Conservation (phyloP, 64 coral and sea anemone genomes). For the Hydrozoanthus tunicans region DNA sequence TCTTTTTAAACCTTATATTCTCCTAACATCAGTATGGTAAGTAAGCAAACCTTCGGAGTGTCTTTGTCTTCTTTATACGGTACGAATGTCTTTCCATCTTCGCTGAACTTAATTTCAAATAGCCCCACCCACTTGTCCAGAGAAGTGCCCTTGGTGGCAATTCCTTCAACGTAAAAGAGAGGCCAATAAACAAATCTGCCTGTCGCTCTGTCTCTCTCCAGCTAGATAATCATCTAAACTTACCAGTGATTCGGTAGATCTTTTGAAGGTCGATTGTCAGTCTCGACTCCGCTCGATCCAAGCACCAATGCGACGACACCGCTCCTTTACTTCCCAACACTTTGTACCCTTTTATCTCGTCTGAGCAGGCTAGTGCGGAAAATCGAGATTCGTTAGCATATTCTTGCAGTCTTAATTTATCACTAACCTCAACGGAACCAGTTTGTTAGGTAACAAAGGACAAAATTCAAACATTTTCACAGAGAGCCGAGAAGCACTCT, state of each 20-base stretch:
- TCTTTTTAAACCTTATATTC: too few relatives aligned
- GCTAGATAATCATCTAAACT: too few relatives aligned
- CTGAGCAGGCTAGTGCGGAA: slow-evolving; percentile 2
- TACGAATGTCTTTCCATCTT: slow-evolving; percentile 25
- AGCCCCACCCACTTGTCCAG: slow-evolving; percentile 28
- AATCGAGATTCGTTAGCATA: too few relatives aligned
- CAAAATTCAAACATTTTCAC: too few relatives aligned
- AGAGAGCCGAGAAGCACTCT: too few relatives aligned
- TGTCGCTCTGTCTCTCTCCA: too few relatives aligned
- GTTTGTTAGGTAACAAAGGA: too few relatives aligned
- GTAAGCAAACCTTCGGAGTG: background rate
- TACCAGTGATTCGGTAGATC: slow-evolving; percentile 22
- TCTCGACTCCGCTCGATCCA: background rate
- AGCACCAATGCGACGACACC: background rate
- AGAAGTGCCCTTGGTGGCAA: slow-evolving; percentile 17
- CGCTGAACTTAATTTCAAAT: slow-evolving; percentile 5
- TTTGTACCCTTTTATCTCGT: background rate
- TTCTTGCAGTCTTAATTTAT: too few relatives aligned
- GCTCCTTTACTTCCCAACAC: background rate
- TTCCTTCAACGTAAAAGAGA: background rate
- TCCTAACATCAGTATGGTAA: too few relatives aligned
- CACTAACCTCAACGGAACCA: too few relatives aligned
- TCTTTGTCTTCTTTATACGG: slow-evolving; percentile 11
- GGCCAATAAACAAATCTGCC: too few relatives aligned
- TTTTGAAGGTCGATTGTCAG: background rate